phyloP scores from a whole-genome alignment of 35 echinoderm and acorn worm genomes.

The Lytechinus variegatus region DNA sequence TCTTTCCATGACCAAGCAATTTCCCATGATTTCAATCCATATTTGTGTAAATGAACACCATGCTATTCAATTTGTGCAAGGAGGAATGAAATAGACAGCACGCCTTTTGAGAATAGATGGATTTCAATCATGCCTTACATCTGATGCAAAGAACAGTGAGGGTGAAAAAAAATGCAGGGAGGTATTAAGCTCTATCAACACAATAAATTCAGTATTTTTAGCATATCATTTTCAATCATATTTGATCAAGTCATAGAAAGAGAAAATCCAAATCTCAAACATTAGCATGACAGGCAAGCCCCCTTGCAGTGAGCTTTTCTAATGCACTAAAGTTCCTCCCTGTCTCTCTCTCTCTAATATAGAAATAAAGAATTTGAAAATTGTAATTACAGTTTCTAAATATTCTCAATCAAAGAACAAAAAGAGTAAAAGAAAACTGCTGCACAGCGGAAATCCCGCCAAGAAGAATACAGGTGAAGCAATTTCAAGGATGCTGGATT shows the following conservation, averaged over 20 bases:
- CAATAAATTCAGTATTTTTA: background rate
- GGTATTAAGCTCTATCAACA: background rate
- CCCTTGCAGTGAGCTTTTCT: background rate
- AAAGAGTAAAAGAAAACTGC: background rate
- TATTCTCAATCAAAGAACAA: background rate
- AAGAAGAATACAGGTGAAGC: background rate
- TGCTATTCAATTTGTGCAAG: background rate
- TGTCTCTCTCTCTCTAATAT: background rate
- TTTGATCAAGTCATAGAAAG: background rate
- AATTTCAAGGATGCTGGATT: constrained; percentile 3
- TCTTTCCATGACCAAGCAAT: constrained; percentile 12
- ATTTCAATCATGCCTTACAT: background rate
- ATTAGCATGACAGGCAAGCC: background rate
- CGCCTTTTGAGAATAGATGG: background rate
- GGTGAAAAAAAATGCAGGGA: background rate
- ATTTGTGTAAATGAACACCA: background rate
- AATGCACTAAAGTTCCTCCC: background rate
- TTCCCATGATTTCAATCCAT: background rate
- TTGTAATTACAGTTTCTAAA: background rate
- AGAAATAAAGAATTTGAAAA: background rate
- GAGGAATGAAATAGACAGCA: background rate
- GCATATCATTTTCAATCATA: background rate
- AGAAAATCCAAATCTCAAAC: background rate
- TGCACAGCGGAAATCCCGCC: background rate
- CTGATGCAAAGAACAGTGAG: background rate